These are phyloP conservation scores for Probosciger aterrimus DNA, from an alignment of 2,113 vertebrate species.

Conservation along the genomic window DNA sequence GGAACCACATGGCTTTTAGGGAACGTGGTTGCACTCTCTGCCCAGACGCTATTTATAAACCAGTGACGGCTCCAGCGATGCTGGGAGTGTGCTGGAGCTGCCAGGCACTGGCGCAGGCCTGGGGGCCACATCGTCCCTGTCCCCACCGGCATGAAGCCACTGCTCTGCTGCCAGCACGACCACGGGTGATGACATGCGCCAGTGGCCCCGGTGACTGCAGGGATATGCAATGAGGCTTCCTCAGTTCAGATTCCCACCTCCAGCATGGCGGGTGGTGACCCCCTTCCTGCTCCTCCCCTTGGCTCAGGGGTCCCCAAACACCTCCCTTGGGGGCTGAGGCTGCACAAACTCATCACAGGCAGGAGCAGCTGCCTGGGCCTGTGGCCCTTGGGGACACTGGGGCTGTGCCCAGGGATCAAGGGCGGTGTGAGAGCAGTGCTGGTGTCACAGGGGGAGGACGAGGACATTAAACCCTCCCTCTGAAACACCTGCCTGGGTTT, in stretches of 20 bases:
- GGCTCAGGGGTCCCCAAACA: background rate
- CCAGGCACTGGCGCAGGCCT: background rate
- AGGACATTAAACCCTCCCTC: background rate
- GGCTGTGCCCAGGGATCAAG: background rate
- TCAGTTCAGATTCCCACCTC: background rate
- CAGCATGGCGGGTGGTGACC: fast-evolving
- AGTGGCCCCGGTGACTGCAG: fast-evolving
- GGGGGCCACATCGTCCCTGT: background rate
- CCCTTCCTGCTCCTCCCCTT: background rate
- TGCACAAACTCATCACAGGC: background rate
- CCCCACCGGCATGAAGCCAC: background rate
- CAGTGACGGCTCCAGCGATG: slow-evolving; percentile 5
- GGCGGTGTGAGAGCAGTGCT: fast-evolving
- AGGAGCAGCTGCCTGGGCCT: too few species aligned
- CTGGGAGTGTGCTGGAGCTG: slow-evolving; percentile 9
- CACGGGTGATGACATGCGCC: background rate
- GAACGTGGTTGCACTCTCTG: slow-evolving; percentile 43
- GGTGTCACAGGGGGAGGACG: background rate
- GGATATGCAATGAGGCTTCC: background rate
- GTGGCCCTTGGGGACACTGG: background rate
- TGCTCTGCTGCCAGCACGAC: fast-evolving
- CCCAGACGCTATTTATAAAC: slow-evolving; percentile 54
- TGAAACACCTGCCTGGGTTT: background rate
- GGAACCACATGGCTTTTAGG: slow-evolving; percentile 56
- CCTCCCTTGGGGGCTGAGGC: background rate